Base-by-base conservation (phyloP, 2,888 invertebrate genomes). In the Proisotoma minuta region DNA sequence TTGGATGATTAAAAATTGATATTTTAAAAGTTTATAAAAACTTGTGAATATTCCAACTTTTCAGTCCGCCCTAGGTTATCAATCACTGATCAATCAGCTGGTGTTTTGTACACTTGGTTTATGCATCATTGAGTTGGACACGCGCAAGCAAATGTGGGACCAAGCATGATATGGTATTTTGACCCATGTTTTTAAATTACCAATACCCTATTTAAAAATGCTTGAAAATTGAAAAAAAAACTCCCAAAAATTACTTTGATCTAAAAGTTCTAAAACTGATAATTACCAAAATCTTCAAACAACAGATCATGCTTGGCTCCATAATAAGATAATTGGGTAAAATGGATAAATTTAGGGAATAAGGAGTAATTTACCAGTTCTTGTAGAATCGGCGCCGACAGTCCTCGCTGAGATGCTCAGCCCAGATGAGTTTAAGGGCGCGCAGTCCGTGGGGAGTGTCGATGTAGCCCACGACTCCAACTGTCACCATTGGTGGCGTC, bases 301-400 rank as follows among this genome's bases (percentile, higher is more conserved):
- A n/a, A n/a, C n/a, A 48, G 12, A 47, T 26, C 2, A 24, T 43
- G 15, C 8, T 10, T 5, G 29, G 12, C 4, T 27, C 2, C 39
- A 54, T 15, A 28, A 47, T 47, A 39, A 39, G 39, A n/a, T 26
- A 50, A 28, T 18, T 18, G 10, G n/a, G n/a, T n/a, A n/a, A n/a
- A 18, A 48, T 20, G 8, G 24, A 23, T 23, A 23, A 50, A 23
- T 50, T 12, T 50, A 50, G 15, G 24, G 22, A 49, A 23, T 15
- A 52, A 23, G 5, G 24, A 28, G 24, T 28, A 20, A 22, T 48
- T 49, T 84, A 99, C 99, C 99, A 99, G 83, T 99, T 99, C 85
- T 98, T 99, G 84, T 99, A 99, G 85, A 99, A 98, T 74, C 99
- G 87, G 77, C 99, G 89, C 75, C 92, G 88, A 80, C 97, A 98